A percentile compares a stretch with the other conserved stretches of the same genome.
Evolutionary conservation across 1,140 invertebrate genomes (phyloP).

Genomic region (Neoseiulus cucumeris): DNA sequence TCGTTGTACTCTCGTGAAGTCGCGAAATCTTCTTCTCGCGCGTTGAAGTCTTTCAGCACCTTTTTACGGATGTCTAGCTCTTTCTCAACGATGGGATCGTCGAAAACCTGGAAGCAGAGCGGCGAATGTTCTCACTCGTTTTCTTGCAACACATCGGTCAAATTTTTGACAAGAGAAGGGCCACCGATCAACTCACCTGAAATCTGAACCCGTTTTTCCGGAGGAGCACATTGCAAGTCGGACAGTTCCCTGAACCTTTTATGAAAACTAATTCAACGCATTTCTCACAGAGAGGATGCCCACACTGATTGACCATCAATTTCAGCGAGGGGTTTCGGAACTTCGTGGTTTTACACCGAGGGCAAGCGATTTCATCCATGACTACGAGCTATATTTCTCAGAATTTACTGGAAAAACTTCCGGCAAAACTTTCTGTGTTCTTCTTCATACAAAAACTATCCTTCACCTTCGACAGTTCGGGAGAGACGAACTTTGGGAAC

Average conservation of each 20-base stretch:
- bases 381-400: no score
- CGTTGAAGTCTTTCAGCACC: conserved; percentile 72
- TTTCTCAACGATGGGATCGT: conserved; percentile 87
- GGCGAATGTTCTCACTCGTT: neutral
- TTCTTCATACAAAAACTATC: no score
- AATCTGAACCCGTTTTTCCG: conserved; percentile 73
- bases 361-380: conserved; percentile 59
- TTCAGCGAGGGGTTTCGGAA: conserved; percentile 91
- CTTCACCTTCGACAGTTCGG: no score
- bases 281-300: conserved; percentile 87
- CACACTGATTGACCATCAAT: conserved; percentile 94
- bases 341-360: conserved; percentile 92
- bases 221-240: conserved; percentile 68
- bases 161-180: no score
- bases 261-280: conserved; percentile 87
- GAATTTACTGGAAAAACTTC: no score
- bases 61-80: conserved; percentile 85
- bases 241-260: conserved; percentile 79
- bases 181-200: conserved; percentile 17
- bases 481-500: no score
- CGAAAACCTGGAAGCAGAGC: conserved; percentile 53
- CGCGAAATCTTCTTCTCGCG: conserved; percentile 70
- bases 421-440: no score
- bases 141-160: no score
- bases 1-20: conserved; percentile 66